Conservation (phyloP, 2,113 vertebrate species). For the Dromas ardeola region DNA sequence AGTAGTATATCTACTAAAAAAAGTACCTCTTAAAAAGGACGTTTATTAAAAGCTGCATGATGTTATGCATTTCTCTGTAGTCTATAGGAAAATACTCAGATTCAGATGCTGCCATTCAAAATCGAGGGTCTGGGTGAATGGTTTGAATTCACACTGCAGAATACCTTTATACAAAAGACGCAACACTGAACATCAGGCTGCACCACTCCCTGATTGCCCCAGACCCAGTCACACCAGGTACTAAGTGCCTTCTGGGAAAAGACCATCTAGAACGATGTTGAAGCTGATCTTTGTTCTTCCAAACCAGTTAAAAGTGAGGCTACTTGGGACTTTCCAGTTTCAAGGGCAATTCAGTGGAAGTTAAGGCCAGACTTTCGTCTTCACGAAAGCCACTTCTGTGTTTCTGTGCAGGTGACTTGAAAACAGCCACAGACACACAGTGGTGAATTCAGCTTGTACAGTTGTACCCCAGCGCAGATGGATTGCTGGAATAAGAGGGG, state of each 20-base stretch:
- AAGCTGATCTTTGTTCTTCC: background rate
- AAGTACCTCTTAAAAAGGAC: background rate
- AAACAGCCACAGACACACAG: background rate
- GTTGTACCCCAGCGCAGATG: background rate
- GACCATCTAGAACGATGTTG: background rate
- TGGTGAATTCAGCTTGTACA: background rate
- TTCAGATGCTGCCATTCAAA: background rate
- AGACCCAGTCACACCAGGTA: background rate
- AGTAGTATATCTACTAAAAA: background rate
- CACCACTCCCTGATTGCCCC: background rate
- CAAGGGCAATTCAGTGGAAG: background rate
- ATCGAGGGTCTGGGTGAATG: background rate
- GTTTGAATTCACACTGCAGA: background rate
- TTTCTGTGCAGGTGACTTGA: background rate
- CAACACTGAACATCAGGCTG: background rate
- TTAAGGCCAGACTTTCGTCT: background rate
- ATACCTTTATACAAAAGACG: background rate
- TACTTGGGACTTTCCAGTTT: background rate
- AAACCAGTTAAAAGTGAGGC: background rate
- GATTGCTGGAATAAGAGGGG: background rate
- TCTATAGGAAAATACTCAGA: background rate
- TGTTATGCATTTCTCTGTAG: background rate
- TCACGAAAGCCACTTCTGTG: background rate
- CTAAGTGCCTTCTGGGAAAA: background rate
- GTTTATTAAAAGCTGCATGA: background rate